phyloP scores from a whole-genome alignment of 2,113 vertebrate genomes.

The Anolis sagrei region DNA sequence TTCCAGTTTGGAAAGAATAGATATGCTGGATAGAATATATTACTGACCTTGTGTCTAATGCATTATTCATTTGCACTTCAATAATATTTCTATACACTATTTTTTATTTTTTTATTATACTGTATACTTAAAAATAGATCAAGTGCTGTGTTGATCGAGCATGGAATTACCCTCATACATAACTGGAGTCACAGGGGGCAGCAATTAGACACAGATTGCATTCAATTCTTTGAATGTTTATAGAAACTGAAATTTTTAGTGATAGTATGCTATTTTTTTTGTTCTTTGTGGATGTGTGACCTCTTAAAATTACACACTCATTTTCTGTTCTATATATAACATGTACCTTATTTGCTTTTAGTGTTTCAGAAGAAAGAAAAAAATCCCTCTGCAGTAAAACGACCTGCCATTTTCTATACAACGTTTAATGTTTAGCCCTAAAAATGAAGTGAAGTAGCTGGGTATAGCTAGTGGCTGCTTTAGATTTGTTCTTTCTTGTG shows the following conservation, averaged over 20 bases:
- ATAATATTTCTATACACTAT: background rate
- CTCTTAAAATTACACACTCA: background rate
- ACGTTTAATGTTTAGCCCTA: background rate
- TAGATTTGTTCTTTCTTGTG: background rate
- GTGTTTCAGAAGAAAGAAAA: constrained; percentile 15
- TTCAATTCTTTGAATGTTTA: constrained; percentile 4
- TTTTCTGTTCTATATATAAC: background rate
- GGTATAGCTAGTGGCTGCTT: background rate
- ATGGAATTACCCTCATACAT: background rate
- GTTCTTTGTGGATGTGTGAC: fast-evolving
- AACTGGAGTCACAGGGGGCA: background rate
- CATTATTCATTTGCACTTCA: background rate
- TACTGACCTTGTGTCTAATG: constrained; percentile 20
- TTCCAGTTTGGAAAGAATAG: background rate
- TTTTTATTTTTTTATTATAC: background rate
- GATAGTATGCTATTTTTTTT: background rate
- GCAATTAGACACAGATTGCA: background rate
- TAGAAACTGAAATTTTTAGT: background rate
- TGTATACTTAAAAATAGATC: background rate
- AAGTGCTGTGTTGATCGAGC: constrained; percentile 7
- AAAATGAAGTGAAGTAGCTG: background rate
- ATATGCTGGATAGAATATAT: background rate
- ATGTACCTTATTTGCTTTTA: constrained; percentile 2
- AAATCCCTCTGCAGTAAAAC: background rate
- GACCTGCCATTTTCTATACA: constrained; percentile 7